Evolutionary conservation across 2,888 invertebrate species (phyloP), one percentile per base, ranked within the genome.

Genomic region (Gasteruption jaculator): DNA sequence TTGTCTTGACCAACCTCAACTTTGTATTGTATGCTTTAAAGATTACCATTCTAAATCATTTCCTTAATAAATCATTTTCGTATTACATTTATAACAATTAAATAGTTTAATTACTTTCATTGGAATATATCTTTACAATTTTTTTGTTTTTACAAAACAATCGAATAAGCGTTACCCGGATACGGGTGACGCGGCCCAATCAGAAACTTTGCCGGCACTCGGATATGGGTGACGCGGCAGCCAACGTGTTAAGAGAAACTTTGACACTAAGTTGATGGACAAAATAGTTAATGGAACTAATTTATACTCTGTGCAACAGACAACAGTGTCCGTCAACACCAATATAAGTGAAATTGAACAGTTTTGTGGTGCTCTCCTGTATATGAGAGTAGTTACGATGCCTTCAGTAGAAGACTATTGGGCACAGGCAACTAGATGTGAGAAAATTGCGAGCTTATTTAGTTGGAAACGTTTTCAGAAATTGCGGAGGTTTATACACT

Each of bases 401-500:
- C 33, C 33, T 10, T 32, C 33, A 14, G 8, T 18, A 5, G 6
- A 16, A 6, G 33, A 32, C 11, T 32, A 18, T 11, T 32, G 12
- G 33, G 7, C 18, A 15, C 7, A 32, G 5, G 8, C 33, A 32
- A 18, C 19, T 32, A 5, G 33, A 8, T 14, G 7, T 32, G 12
- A 7, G 33, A 5, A 32, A 32, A 32, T 32, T 18, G 33, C 16
- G n/a, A n/a, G n/a, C n/a, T n/a, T n/a, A n/a, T n/a, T n/a, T n/a
- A n/a, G n/a, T n/a, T n/a, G n/a, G 8, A 24, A 24, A 24, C 24
- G 24, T n/a, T 24, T 8, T 24, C 24, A 24, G 24, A n/a, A 8
- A 8, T 24, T 24, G n/a, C 24, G 24, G n/a, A 24, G 24, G n/a
- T 8, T 8, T 18, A n/a, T 50, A 35, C 49, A 51, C 32, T 53